Base-by-base conservation (phyloP, 37 sponge, comb jelly and placozoan genomes). In the Theonella swinhoei region DNA sequence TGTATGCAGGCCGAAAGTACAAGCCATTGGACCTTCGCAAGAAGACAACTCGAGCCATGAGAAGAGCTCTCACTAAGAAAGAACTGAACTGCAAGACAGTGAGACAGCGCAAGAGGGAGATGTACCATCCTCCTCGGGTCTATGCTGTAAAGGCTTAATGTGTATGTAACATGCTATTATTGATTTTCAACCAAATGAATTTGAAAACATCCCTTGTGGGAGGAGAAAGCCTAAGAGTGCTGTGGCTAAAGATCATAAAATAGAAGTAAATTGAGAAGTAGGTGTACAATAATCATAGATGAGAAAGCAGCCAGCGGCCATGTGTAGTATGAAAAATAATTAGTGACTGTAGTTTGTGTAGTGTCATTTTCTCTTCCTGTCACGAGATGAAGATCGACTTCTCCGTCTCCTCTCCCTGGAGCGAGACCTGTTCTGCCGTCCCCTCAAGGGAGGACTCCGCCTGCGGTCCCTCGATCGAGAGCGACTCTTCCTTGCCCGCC, bases 41-140 rank as follows among this genome's bases (percentile, higher is more conserved):
- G n/a, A 99, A 99, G 94, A 85, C 86, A 76, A 99, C 99, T 29
- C 63, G 99, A 26, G 99, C 99, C 39, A 89, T 89, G n/a, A 81
- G 99, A 24, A 78, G 94, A 58, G 72, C 60, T 9, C 84, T 99
- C 39, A 96, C 93, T 39, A 88, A 89, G 63, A 74, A 74, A 33
- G 99, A 99, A 77, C 68, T 37, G 4, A 82, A 76, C 17, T 62
- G 73, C n/a, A 94, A 93, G 83, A 99, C 99, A 0, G 41, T 85
- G 64, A 77, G 97, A 90, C 95, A 96, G 68, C 76, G 59, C 58
- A 99, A 99, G 95, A 91, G 72, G 77, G 92, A 94, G 2, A 80
- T 76, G 31, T 93, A 94, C 84, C 95, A 92, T 77, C 93, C 97
- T 36, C 78, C 74, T 59, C 87, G 99, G 36, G 78, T 87, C 29